Percentiles rank a stretch among this genome's conserved stretches.
phyloP scores from a whole-genome alignment of 2,888 invertebrate genomes.

The Meta bourneti region DNA sequence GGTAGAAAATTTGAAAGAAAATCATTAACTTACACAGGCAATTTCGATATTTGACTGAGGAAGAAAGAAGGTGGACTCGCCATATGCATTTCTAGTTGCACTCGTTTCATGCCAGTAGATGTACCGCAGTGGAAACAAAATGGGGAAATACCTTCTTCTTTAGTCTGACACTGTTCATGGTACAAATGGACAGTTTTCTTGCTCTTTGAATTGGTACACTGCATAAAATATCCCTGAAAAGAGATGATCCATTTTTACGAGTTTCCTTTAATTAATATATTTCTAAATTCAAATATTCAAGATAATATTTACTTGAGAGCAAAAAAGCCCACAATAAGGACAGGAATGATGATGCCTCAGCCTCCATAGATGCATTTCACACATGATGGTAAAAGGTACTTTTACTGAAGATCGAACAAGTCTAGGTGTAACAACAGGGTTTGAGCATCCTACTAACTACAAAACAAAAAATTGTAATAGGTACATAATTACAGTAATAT shows the following conservation, averaged over 20 bases:
- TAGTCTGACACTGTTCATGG: conserved; percentile 87
- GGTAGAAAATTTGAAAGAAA: not conserved
- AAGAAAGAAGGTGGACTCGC: conserved; percentile 85
- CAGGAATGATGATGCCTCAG: conserved; percentile 92
- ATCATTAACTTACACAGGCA: conserved; percentile 79
- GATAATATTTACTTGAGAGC: conserved; percentile 87
- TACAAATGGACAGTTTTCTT: conserved; percentile 87
- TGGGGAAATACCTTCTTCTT: conserved; percentile 81
- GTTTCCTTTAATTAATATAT: not conserved
- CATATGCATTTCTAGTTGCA: conserved; percentile 85
- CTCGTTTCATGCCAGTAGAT: conserved; percentile 84
- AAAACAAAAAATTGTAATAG: conserved; percentile 6
- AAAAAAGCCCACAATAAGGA: conserved; percentile 93
- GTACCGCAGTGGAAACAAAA: conserved; percentile 88
- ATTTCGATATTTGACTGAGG: conserved; percentile 83
- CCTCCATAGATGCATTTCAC: conserved; percentile 88
- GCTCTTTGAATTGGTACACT: conserved; percentile 83
- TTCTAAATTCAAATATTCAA: not conserved
- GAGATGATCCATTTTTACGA: not conserved
- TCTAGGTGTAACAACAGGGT: conserved; percentile 70
- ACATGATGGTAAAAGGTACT: conserved; percentile 90
- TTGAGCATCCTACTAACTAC: conserved; percentile 77
- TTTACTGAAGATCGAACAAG: conserved; percentile 80
- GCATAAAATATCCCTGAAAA: conserved; percentile 89
- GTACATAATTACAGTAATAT: not conserved